Conservation (phyloP, 2,888 invertebrate genomes). For the Endomychus coccineus region DNA sequence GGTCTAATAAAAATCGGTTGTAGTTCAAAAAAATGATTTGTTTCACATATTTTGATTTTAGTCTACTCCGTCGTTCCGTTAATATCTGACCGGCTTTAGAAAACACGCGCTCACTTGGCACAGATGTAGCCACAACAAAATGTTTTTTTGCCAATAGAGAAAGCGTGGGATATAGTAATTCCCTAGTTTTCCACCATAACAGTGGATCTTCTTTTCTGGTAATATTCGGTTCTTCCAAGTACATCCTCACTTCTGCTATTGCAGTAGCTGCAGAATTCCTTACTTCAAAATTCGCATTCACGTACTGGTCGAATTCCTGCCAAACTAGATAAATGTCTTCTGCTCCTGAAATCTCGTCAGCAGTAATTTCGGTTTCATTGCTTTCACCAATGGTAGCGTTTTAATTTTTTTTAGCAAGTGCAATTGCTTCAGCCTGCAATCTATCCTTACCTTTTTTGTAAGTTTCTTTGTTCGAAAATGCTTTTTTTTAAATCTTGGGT, state of each 20-base stretch:
- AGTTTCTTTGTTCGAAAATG: no score
- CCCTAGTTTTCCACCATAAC: conserved; percentile 38
- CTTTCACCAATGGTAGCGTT: background rate
- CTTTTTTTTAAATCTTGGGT: no score
- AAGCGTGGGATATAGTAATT: background rate
- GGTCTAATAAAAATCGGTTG: no score
- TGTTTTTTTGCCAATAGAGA: background rate
- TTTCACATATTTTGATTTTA: no score
- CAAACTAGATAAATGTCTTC: conserved; percentile 13
- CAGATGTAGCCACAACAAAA: conserved; percentile 1
- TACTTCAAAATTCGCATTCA: conserved; percentile 5
- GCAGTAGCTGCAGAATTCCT: conserved; percentile 8
- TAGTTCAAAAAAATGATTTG: no score
- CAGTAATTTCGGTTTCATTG: conserved; percentile 1
- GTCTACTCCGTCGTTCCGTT: no score
- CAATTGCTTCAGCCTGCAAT: no score
- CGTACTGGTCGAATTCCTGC: conserved; percentile 13
- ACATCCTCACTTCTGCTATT: conserved; percentile 11
- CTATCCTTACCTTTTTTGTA: no score
- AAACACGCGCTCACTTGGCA: no score
- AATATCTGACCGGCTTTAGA: no score
- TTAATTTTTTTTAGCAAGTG: conserved; percentile 16
- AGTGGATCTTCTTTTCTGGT: conserved; percentile 11
- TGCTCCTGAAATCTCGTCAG: conserved; percentile 1
- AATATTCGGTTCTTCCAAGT: conserved; percentile 9